A percentile compares a stretch with the other conserved stretches of the same genome.
Conservation (phyloP, 2,113 vertebrate genomes). For the Callipepla californica region DNA sequence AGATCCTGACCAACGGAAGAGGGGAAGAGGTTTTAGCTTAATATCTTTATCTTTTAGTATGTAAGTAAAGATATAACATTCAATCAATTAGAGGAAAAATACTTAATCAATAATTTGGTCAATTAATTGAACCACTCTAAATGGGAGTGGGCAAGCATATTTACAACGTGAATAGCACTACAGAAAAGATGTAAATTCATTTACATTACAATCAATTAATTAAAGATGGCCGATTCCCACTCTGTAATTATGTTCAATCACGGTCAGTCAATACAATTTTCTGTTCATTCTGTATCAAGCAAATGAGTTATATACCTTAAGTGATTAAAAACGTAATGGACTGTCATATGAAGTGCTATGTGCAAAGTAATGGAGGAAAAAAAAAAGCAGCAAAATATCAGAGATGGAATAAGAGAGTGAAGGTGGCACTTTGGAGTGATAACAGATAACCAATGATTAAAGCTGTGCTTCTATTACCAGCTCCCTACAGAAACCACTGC, state of each 20-base stretch:
- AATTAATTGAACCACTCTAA: background rate
- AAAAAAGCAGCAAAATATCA: background rate
- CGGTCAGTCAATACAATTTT: conserved; percentile 12
- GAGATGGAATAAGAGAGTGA: background rate
- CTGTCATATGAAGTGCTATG: background rate
- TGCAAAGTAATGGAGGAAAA: background rate
- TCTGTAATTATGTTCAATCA: conserved; percentile 14
- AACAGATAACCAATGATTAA: background rate
- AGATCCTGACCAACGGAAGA: background rate
- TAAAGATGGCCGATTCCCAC: background rate
- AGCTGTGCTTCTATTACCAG: background rate
- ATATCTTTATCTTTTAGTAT: background rate
- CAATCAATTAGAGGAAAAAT: background rate
- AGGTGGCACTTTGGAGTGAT: background rate
- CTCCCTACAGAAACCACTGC: background rate
- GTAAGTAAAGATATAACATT: background rate
- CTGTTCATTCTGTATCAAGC: background rate
- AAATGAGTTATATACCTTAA: background rate
- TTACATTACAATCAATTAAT: conserved; percentile 18
- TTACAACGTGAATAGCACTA: background rate
- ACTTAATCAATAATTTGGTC: background rate
- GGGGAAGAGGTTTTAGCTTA: background rate
- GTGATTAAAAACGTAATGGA: background rate
- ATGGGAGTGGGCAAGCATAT: background rate
- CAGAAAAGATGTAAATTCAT: background rate